These are phyloP conservation scores for Amphilophus citrinellus DNA, from an alignment of 2,113 vertebrate genomes.

Conservation along the genomic window DNA sequence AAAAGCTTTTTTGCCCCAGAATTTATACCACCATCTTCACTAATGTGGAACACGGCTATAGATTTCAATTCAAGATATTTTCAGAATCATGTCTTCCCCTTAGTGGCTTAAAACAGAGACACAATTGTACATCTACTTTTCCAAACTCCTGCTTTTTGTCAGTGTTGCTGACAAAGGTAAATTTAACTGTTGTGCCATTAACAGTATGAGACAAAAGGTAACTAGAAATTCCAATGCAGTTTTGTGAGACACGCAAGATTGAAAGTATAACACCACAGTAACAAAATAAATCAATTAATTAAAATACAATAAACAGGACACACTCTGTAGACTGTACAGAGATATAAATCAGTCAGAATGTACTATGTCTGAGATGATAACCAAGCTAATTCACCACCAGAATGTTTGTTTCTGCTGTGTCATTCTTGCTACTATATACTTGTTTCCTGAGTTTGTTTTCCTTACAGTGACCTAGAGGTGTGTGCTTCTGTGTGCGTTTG, in stretches of 20 bases:
- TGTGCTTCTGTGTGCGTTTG: neutral
- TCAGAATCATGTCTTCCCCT: neutral
- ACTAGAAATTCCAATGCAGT: neutral
- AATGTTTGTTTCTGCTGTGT: slow-evolving; percentile 40
- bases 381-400: slow-evolving; percentile 20
- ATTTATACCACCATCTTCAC: neutral
- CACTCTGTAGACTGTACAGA: slow-evolving; percentile 7
- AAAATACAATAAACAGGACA: neutral
- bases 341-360: slow-evolving; percentile 43
- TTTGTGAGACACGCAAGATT: slow-evolving; percentile 16
- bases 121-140: neutral
- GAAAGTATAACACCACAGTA: neutral
- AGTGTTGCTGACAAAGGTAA: neutral
- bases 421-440: slow-evolving; percentile 30
- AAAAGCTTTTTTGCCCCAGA: no score
- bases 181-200: neutral
- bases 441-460: slow-evolving; percentile 28
- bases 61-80: neutral
- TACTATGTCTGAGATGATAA: slow-evolving; percentile 22
- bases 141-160: neutral
- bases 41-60: neutral
- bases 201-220: slow-evolving; percentile 4
- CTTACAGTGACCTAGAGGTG: neutral
- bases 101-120: neutral
- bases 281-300: neutral